Evolutionary conservation across 2,797 vertebrate species (phyloP).

Genomic region (Melanotaenia maccullochi): DNA sequence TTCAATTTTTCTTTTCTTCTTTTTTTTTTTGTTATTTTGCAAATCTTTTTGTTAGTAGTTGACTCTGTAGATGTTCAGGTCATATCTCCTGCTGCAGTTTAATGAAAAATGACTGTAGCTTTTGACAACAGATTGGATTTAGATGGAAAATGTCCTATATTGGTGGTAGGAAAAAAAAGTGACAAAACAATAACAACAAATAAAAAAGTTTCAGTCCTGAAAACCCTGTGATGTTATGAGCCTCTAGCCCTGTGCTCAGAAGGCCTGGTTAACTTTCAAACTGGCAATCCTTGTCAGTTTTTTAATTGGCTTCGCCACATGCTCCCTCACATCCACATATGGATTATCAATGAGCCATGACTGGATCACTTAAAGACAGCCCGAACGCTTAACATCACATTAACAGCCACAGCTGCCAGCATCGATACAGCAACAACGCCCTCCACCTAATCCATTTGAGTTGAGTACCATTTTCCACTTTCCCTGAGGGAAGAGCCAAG

Average conservation of each 20-base stretch:
- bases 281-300: constrained; percentile 25
- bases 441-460: constrained; percentile 14
- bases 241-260: neutral
- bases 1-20: neutral
- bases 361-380: constrained; percentile 38
- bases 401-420: constrained; percentile 31
- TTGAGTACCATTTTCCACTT: constrained; percentile 27
- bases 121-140: neutral
- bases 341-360: constrained; percentile 59
- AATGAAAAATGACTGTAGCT: neutral
- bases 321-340: constrained; percentile 38
- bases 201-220: no score
- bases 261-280: neutral
- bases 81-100: neutral
- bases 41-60: neutral
- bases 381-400: constrained; percentile 23
- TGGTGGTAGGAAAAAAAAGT: no score
- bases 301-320: constrained; percentile 16
- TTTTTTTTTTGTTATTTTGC: neutral
- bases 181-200: neutral
- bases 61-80: neutral
- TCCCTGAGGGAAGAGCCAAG: constrained; percentile 26
- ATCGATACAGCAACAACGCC: neutral
- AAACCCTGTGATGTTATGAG: neutral
- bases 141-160: neutral